Percentiles rank a stretch among this genome's conserved stretches.
Evolutionary conservation across 2,797 vertebrate genomes (phyloP).

Genomic region (Carcharodon carcharias): DNA sequence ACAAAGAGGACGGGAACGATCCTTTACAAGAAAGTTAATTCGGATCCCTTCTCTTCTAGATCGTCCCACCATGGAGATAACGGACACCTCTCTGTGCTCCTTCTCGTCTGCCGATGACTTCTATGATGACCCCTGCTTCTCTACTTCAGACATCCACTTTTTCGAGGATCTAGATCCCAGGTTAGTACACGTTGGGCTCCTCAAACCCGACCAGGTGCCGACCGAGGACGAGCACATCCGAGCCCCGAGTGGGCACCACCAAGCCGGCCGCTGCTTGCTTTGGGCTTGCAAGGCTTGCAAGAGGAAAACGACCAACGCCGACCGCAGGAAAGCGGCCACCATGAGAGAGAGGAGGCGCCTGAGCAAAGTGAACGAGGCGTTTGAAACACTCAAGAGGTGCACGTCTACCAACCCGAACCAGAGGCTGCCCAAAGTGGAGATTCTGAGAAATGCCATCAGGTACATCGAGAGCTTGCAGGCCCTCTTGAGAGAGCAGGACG

Average conservation of each 20-base stretch:
- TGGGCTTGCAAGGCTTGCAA: slow-evolving; percentile 98
- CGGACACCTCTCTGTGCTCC: slow-evolving; percentile 82
- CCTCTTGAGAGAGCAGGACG: slow-evolving; percentile 80
- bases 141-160: slow-evolving; percentile 90
- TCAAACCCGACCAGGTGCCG: slow-evolving; percentile 64
- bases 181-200: slow-evolving; percentile 78
- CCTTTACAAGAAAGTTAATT: slow-evolving; percentile 16
- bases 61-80: slow-evolving; percentile 66
- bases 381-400: slow-evolving; percentile 94
- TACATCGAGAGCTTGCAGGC: slow-evolving; percentile 94
- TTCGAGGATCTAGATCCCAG: slow-evolving; percentile 94
- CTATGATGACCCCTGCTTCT: slow-evolving; percentile 92
- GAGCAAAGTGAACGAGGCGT: slow-evolving; percentile 93
- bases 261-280: slow-evolving; percentile 87
- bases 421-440: slow-evolving; percentile 92
- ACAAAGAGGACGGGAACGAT: slow-evolving; percentile 45
- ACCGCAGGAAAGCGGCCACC: slow-evolving; percentile 88
- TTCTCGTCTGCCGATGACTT: slow-evolving; percentile 79
- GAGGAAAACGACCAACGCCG: slow-evolving; percentile 88
- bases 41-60: slow-evolving; percentile 34
- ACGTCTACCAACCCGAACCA: slow-evolving; percentile 91
- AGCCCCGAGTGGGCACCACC: slow-evolving; percentile 72
- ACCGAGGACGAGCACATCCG: slow-evolving; percentile 82
- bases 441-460: slow-evolving; percentile 92
- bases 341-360: slow-evolving; percentile 87